A percentile compares a stretch with the other conserved stretches of the same genome.
Conservation (phyloP, 2,888 invertebrate genomes). For the Drosophila meridiana region DNA sequence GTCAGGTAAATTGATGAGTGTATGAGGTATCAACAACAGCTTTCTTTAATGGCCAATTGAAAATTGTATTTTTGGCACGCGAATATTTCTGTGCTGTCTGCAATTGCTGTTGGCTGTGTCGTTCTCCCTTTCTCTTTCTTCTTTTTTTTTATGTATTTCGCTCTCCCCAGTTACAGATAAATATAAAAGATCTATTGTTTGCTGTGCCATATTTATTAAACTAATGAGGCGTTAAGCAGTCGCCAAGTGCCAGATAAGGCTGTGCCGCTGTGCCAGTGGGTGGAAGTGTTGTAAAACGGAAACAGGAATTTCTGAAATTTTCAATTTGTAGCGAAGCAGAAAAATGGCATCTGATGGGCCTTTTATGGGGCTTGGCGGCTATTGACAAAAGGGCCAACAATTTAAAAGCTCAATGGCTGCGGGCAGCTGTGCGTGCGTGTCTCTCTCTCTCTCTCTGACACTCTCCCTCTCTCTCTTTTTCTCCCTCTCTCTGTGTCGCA, state of each 20-base stretch:
- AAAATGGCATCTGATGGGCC: slow-evolving; percentile 59
- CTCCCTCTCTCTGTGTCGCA: background rate
- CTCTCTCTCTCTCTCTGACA: background rate
- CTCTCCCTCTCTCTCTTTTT: background rate
- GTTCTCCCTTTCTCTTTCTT: background rate
- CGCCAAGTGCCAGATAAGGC: slow-evolving; percentile 24
- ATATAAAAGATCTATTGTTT: slow-evolving; percentile 34
- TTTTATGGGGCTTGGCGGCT: slow-evolving; percentile 44
- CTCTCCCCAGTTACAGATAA: slow-evolving; percentile 2
- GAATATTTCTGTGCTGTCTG: background rate
- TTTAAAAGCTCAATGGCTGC: slow-evolving; percentile 50
- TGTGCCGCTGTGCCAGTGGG: background rate
- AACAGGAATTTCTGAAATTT: slow-evolving; percentile 59
- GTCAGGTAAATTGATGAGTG: background rate
- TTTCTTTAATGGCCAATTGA: slow-evolving; percentile 3
- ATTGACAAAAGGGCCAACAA: slow-evolving; percentile 59
- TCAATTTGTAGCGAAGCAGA: slow-evolving; percentile 65
- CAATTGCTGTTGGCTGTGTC: slow-evolving; percentile 5
- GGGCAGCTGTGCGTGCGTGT: slow-evolving; percentile 27
- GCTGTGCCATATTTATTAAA: slow-evolving; percentile 50
- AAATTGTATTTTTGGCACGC: background rate
- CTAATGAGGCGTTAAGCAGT: slow-evolving; percentile 59
- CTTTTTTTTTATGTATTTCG: background rate
- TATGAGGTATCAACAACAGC: background rate
- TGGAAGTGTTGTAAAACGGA: slow-evolving; percentile 17